Conservation (phyloP, 2,797 vertebrate genomes). For the Trachurus trachurus region DNA sequence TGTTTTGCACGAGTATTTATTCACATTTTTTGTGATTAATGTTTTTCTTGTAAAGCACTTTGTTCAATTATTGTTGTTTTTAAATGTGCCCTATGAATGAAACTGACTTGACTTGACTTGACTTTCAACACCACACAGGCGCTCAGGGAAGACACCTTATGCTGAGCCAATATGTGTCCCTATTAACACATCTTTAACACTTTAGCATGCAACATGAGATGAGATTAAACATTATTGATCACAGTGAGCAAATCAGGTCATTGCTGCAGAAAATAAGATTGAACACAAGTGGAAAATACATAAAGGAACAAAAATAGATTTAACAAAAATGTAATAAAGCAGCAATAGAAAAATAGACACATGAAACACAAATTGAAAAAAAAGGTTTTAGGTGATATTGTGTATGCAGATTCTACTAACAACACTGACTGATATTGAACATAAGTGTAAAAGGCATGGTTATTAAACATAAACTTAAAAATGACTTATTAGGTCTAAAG, state of each 20-base stretch:
- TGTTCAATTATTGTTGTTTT: too few species aligned
- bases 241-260: conserved; percentile 17
- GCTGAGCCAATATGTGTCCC: conserved; percentile 3
- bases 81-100: too few species aligned
- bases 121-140: not conserved
- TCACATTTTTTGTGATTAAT: too few species aligned
- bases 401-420: too few species aligned
- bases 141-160: conserved; percentile 9
- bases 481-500: not conserved
- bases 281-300: not conserved
- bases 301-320: not conserved
- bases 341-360: not conserved
- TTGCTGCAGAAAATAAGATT: not conserved
- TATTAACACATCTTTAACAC: conserved; percentile 35
- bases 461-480: not conserved
- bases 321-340: not conserved
- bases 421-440: not conserved
- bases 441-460: not conserved
- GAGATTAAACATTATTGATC: conserved; percentile 41
- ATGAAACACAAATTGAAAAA: not conserved
- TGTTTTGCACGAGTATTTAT: too few species aligned
- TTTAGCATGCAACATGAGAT: conserved; percentile 15
- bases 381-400: too few species aligned
- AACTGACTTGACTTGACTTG: too few species aligned
- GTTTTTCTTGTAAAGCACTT: too few species aligned